These are phyloP conservation scores for Dynastes maya DNA, from an alignment of 2,888 invertebrate genomes.

Conservation along the genomic window DNA sequence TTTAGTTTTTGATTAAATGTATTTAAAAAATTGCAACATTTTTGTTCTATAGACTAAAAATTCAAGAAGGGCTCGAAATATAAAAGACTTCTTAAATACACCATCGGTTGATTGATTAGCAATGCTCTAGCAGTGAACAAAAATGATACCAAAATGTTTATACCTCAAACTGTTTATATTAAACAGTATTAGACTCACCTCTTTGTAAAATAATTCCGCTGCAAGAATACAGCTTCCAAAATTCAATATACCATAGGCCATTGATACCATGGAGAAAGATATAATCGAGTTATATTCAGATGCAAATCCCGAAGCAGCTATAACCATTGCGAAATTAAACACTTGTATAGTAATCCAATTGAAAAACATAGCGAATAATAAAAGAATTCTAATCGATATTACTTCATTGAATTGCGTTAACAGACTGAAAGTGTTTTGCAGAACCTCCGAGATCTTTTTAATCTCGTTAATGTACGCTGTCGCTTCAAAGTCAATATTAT, in stretches of 20 bases:
- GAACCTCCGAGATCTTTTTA: not conserved
- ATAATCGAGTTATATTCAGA: not conserved
- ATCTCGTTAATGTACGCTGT: not conserved
- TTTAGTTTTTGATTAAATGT: no score
- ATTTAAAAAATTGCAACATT: no score
- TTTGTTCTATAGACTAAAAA: no score
- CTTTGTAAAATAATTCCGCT: slow-evolving; percentile 13
- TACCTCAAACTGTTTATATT: no score
- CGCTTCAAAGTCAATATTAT: not conserved
- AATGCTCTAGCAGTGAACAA: no score
- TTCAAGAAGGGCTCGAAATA: no score
- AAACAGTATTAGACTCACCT: not conserved
- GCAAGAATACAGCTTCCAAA: not conserved
- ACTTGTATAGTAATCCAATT: not conserved
- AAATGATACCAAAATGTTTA: no score
- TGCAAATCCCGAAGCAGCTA: not conserved
- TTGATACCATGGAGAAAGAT: not conserved
- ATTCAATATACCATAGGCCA: not conserved
- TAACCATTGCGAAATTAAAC: slow-evolving; percentile 3
- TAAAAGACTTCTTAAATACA: no score
- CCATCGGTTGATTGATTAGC: no score
- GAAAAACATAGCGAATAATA: not conserved
- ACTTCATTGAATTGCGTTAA: not conserved
- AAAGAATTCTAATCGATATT: not conserved
- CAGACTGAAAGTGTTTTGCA: not conserved